Conservation (phyloP, 2,888 invertebrate species). For the Scrobipalpa atriplicella region DNA sequence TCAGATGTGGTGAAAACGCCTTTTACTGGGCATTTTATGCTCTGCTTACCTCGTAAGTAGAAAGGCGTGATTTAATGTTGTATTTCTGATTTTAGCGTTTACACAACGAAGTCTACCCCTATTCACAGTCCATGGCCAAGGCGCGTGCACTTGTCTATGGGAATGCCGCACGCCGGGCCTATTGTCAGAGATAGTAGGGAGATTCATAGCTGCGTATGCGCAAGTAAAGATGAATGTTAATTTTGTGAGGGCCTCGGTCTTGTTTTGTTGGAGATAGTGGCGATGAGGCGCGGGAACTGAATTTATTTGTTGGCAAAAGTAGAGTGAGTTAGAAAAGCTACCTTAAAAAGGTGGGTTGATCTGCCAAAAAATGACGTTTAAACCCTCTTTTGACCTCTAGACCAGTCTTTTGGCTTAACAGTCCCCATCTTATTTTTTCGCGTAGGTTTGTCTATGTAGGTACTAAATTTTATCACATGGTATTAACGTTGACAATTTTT, state of each 20-base stretch:
- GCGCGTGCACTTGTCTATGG: conserved; percentile 68
- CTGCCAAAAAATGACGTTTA: too few relatives aligned
- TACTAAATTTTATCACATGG: too few relatives aligned
- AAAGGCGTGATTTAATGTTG: background rate
- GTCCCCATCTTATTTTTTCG: too few relatives aligned
- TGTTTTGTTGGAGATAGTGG: conserved; percentile 12
- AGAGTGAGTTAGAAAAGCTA: too few relatives aligned
- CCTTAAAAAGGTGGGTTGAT: too few relatives aligned
- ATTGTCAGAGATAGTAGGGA: conserved; percentile 30
- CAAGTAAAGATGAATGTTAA: conserved; percentile 11
- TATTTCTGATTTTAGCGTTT: background rate
- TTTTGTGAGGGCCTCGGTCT: background rate
- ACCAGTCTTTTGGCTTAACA: too few relatives aligned
- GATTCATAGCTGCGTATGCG: conserved; percentile 24
- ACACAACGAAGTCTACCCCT: background rate
- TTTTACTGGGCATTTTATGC: too few relatives aligned
- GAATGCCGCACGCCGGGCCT: conserved; percentile 59
- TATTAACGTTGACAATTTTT: too few relatives aligned
- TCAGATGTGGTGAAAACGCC: too few relatives aligned
- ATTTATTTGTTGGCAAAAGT: background rate
- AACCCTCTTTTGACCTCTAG: too few relatives aligned
- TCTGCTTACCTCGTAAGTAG: too few relatives aligned
- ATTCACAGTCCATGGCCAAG: background rate
- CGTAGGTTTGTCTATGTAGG: too few relatives aligned
- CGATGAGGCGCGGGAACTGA: conserved; percentile 1